Evolutionary conservation across 2,888 invertebrate genomes (phyloP).

Genomic region (Pristionchus maxplancki): DNA sequence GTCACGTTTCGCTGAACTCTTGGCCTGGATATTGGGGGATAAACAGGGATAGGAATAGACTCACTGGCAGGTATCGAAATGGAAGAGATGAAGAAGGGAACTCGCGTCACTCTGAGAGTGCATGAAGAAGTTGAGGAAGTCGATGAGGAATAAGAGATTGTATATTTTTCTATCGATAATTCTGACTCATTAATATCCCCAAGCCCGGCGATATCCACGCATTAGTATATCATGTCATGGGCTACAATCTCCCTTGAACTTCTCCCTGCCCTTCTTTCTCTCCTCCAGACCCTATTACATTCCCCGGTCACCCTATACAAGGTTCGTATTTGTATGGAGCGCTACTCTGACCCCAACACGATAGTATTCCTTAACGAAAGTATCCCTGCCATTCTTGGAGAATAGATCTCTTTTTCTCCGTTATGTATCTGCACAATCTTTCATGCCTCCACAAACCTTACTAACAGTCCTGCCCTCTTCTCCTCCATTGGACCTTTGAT

Average conservation of each 20-base stretch:
- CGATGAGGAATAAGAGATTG: neutral
- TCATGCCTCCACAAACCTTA: too few relatives aligned
- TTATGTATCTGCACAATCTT: too few relatives aligned
- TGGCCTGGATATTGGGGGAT: neutral
- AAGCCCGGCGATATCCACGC: neutral
- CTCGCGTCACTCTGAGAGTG: neutral
- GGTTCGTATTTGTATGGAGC: too few relatives aligned
- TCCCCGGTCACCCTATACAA: too few relatives aligned
- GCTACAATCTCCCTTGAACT: too few relatives aligned
- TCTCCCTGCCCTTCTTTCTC: too few relatives aligned
- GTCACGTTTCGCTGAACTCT: neutral
- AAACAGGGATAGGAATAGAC: neutral
- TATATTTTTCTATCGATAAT: neutral
- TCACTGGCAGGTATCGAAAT: neutral
- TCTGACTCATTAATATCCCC: neutral
- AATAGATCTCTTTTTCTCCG: too few relatives aligned
- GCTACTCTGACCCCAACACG: too few relatives aligned
- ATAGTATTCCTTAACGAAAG: too few relatives aligned
- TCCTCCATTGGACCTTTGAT: neutral
- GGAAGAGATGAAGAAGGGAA: neutral
- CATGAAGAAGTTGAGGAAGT: neutral
- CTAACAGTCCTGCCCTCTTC: neutral
- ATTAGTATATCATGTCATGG: too few relatives aligned
- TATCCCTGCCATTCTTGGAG: too few relatives aligned
- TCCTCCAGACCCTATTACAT: too few relatives aligned